These are phyloP conservation scores for Australoheros facetus DNA, from an alignment of 2,797 vertebrate genomes.

Conservation along the genomic window DNA sequence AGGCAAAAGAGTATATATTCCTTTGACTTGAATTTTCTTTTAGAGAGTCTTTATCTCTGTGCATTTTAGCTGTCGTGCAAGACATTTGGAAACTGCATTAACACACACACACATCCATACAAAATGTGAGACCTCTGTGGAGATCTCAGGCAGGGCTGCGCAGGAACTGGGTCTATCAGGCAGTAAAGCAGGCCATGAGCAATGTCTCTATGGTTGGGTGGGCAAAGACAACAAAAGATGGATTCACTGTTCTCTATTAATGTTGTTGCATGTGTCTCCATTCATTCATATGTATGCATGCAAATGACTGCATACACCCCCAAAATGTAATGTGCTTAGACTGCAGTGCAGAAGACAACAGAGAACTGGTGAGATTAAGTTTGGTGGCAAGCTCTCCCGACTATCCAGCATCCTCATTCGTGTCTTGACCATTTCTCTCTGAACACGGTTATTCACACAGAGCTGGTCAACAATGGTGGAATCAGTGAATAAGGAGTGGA, in stretches of 20 bases:
- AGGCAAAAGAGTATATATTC: constrained; percentile 27
- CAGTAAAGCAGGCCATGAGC: constrained; percentile 72
- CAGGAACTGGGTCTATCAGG: constrained; percentile 80
- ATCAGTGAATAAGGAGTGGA: constrained; percentile 55
- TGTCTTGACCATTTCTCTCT: constrained; percentile 28
- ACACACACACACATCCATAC: constrained; percentile 18
- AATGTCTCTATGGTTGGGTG: constrained; percentile 69
- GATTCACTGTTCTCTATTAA: constrained; percentile 25
- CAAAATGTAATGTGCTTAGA: neutral
- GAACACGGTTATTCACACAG: constrained; percentile 59
- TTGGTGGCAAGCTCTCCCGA: constrained; percentile 29
- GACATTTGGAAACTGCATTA: constrained; percentile 21
- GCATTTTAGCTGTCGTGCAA: constrained; percentile 33
- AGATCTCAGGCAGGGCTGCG: constrained; percentile 49
- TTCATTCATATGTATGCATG: constrained; percentile 14
- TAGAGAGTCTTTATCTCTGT: constrained; percentile 26
- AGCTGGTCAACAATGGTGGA: constrained; percentile 52
- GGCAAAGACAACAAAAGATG: constrained; percentile 60
- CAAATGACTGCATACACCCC: neutral
- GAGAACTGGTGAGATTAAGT: constrained; percentile 51
- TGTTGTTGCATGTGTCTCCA: constrained; percentile 33
- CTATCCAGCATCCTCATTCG: constrained; percentile 26
- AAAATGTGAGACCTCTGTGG: constrained; percentile 41
- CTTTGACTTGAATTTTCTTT: constrained; percentile 46
- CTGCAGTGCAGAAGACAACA: constrained; percentile 28